phyloP scores from a whole-genome alignment of 2,888 invertebrate species.

The Molanna angustata region DNA sequence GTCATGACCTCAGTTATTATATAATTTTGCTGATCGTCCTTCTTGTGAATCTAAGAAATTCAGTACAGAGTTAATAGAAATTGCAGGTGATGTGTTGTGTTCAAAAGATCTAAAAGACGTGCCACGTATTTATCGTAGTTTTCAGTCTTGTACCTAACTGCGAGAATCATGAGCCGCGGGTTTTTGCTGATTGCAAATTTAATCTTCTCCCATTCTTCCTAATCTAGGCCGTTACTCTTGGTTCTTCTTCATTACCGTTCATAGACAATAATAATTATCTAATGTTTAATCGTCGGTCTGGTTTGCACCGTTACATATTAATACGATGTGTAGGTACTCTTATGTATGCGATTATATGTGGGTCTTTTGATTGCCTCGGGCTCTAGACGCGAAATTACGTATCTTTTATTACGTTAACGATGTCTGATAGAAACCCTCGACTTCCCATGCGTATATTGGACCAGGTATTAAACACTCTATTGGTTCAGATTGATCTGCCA shows the following conservation, averaged over 20 bases:
- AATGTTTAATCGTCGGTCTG: slow-evolving; percentile 8
- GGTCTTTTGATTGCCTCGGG: slow-evolving; percentile 12
- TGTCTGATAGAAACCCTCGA: slow-evolving; percentile 3
- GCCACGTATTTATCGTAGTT: too few species aligned
- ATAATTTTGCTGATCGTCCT: too few species aligned
- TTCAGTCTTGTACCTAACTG: too few species aligned
- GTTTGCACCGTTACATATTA: slow-evolving; percentile 18
- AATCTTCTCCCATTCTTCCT: slow-evolving; percentile 8
- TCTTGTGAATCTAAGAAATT: too few species aligned
- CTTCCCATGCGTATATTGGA: slow-evolving; percentile 7
- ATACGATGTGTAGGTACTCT: neutral
- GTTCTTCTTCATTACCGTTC: slow-evolving; percentile 8
- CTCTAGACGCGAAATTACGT: slow-evolving; percentile 16
- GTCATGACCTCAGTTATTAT: too few species aligned
- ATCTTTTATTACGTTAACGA: slow-evolving; percentile 16
- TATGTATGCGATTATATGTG: slow-evolving; percentile 7
- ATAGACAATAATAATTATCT: slow-evolving; percentile 12
- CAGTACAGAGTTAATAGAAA: too few species aligned
- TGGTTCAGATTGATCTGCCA: neutral
- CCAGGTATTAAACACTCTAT: neutral
- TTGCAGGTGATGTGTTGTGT: too few species aligned
- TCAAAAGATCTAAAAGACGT: too few species aligned
- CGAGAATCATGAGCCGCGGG: too few species aligned
- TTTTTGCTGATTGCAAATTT: slow-evolving; percentile 7
- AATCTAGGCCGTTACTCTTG: slow-evolving; percentile 8